Evolutionary conservation across 2,797 vertebrate species (phyloP), one percentile per base, ranked within the genome.

Genomic region (Decapterus maruadsi): DNA sequence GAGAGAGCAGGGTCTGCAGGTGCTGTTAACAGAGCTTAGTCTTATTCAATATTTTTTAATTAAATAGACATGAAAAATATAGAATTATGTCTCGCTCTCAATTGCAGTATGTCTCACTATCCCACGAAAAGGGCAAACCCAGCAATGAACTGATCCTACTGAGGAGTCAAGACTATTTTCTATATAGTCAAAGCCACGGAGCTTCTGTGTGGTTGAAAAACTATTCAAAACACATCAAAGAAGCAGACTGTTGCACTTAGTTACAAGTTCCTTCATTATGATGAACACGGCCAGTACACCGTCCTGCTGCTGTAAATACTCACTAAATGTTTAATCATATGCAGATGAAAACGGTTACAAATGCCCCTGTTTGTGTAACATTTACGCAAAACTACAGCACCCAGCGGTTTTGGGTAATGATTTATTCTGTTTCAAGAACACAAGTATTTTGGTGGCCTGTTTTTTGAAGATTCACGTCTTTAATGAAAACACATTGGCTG

Each of bases 141-240:
- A 38, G 26, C 17, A 57, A 31, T 11, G 1, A 38, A 38, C 6
- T 54, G 50, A n/a, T n/a, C 46, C 8, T n/a, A 10, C 19, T 26
- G 26, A 3, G 26, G 26, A 26, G 26, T n/a, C 19, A 48, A 4
- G 22, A 51, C n/a, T 34, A 54, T 12, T 54, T 16, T 43, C 20
- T 77, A 17, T 14, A 9, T 8, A 26, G 26, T 26, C 26, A n/a
- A 40, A 40, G 36, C 38, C 58, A 3, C 38, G 14, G 38, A 14
- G n/a, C 38, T 42, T 20, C 58, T 26, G 8, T 26, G 20, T 20
- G 13, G 19, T 43, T 42, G n/a, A 66, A 14, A 61, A 43, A 40
- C 50, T 22, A 51, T 22, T 54, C 29, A 43, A 17, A 51, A 65
- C 29, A 46, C 48, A 51, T 61, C 58, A 60, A 60, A 60, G 58